These are phyloP conservation scores for Turritopsis rubra DNA, from an alignment of 30 jellyfish, hydroid and myxozoan genomes.

Conservation along the genomic window DNA sequence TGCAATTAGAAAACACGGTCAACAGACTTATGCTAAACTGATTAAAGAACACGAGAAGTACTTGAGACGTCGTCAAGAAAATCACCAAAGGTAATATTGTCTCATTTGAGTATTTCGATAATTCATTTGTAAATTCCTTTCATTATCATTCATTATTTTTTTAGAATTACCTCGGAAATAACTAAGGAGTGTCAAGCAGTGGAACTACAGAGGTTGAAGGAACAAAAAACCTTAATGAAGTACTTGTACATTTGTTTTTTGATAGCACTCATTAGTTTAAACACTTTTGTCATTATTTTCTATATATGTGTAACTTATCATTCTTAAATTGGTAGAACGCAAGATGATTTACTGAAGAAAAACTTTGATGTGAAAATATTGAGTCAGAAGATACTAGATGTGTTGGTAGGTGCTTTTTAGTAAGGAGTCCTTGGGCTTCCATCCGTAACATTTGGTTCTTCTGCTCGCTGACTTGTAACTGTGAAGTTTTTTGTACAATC, in stretches of 20 bases:
- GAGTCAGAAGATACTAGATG: neutral
- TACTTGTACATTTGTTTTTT: neutral
- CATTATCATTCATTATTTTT: neutral
- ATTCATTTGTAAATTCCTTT: neutral
- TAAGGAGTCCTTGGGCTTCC: too few relatives aligned
- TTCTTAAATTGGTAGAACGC: neutral
- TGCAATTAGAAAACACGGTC: neutral
- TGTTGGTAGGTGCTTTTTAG: neutral
- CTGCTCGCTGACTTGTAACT: too few relatives aligned
- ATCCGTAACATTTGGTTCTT: too few relatives aligned
- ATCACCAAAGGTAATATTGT: slow-evolving; percentile 1
- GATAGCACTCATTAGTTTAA: neutral
- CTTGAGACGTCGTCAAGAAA: neutral
- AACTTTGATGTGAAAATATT: neutral
- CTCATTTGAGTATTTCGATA: too few relatives aligned
- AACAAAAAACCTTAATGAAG: neutral
- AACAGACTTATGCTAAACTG: neutral
- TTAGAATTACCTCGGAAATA: neutral
- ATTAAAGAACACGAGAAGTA: neutral
- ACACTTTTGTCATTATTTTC: neutral
- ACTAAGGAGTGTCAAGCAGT: slow-evolving; percentile 3
- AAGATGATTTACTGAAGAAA: slow-evolving; percentile 4
- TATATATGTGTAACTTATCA: neutral
- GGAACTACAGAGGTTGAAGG: slow-evolving; percentile 4
- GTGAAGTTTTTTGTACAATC: too few relatives aligned